Evolutionary conservation across 2,888 invertebrate genomes (phyloP).

Genomic region (Pterobdella sp.): DNA sequence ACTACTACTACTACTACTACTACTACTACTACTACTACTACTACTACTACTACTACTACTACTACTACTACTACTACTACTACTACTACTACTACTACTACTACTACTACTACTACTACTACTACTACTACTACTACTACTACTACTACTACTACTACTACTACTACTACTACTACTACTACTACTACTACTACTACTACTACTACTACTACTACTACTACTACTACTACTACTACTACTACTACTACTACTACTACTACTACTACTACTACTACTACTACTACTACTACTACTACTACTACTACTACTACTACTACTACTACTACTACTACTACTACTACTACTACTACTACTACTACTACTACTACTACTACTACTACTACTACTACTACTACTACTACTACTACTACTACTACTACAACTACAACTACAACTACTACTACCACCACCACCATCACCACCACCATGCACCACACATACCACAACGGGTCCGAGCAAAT

Average conservation of each 20-base stretch:
- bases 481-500: neutral
- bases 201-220: constrained; percentile 29
- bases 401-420: constrained; percentile 16
- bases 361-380: constrained; percentile 17
- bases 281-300: constrained; percentile 12
- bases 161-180: constrained; percentile 30
- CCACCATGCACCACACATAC: neutral
- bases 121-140: constrained; percentile 31
- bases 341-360: constrained; percentile 17
- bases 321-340: constrained; percentile 17
- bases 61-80: constrained; percentile 21
- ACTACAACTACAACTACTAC: neutral
- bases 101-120: constrained; percentile 29
- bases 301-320: constrained; percentile 16
- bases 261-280: constrained; percentile 14
- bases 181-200: constrained; percentile 29
- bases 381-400: constrained; percentile 14
- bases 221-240: constrained; percentile 26
- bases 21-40: constrained; percentile 15
- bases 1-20: constrained; percentile 16
- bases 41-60: constrained; percentile 24
- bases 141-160: constrained; percentile 29
- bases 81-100: constrained; percentile 25
- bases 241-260: neutral
- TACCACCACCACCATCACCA: neutral